A percentile compares a stretch with the other conserved stretches of the same genome.
Conservation (phyloP, 2,797 vertebrate genomes). For the Hydrocynus forskahlii region DNA sequence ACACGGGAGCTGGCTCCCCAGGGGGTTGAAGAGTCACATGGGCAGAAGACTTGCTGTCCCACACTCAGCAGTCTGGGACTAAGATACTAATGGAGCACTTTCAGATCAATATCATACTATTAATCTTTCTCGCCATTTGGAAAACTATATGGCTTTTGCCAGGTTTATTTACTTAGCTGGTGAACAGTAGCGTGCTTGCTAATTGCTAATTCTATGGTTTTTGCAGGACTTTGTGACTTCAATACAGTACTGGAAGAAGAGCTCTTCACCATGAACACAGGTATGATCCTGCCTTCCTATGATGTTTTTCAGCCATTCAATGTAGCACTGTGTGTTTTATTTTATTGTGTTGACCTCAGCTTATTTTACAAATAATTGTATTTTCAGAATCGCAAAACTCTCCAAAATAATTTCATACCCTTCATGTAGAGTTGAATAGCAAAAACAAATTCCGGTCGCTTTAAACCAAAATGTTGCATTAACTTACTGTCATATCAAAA, state of each 20-base stretch:
- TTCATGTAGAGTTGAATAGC: background rate
- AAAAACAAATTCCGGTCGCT: background rate
- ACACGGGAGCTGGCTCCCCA: slow-evolving; percentile 38
- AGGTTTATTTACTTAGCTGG: slow-evolving; percentile 18
- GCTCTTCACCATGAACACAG: slow-evolving; percentile 62
- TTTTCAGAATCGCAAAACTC: background rate
- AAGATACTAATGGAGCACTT: background rate
- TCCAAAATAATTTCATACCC: background rate
- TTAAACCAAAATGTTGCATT: background rate
- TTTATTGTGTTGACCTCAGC: background rate
- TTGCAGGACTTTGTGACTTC: slow-evolving; percentile 60
- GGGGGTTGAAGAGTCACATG: slow-evolving; percentile 48
- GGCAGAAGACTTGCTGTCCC: slow-evolving; percentile 39
- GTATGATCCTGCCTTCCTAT: slow-evolving; percentile 30
- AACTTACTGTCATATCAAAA: background rate
- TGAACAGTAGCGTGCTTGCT: background rate
- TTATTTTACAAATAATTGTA: background rate
- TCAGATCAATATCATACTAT: slow-evolving; percentile 27
- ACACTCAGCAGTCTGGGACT: slow-evolving; percentile 30
- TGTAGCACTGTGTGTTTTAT: too few relatives aligned
- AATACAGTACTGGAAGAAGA: slow-evolving; percentile 53
- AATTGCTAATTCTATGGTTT: slow-evolving; percentile 41
- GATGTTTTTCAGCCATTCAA: too few relatives aligned
- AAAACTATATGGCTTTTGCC: slow-evolving; percentile 3
- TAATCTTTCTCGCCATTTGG: background rate